Percentiles rank a stretch among this genome's conserved stretches.
Evolutionary conservation across 1,140 invertebrate species (phyloP).

Genomic region (Lepidurus arcticus): DNA sequence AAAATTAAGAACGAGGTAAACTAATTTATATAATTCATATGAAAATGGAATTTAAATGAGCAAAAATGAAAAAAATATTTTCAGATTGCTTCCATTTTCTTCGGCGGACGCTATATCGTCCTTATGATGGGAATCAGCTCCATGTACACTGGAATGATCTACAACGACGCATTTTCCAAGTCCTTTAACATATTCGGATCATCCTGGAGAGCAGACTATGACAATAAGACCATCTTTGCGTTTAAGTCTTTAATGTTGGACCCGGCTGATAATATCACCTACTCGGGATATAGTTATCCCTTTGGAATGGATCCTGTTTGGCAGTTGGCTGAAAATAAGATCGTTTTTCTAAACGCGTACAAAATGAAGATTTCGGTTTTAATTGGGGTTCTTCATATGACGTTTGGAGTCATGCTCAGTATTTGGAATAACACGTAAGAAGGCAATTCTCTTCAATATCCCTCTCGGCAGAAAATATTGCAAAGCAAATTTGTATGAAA

Average conservation of each 20-base stretch:
- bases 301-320: conserved; percentile 84
- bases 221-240: conserved; percentile 45
- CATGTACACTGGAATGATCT: conserved; percentile 72
- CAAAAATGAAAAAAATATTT: conserved; percentile 39
- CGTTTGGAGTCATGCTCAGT: conserved; percentile 73
- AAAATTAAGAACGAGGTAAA: conserved; percentile 47
- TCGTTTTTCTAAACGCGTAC: conserved; percentile 84
- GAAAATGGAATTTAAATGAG: not conserved
- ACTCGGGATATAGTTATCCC: conserved; percentile 63
- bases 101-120: conserved; percentile 94
- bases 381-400: conserved; percentile 83
- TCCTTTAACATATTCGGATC: conserved; percentile 91
- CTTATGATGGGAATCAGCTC: conserved; percentile 89
- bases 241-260: conserved; percentile 56
- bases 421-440: conserved; percentile 44
- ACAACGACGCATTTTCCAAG: conserved; percentile 97
- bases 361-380: conserved; percentile 96
- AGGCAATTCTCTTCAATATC: not conserved
- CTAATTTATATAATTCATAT: conserved; percentile 23
- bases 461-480: not conserved
- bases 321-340: conserved; percentile 64
- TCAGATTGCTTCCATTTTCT: conserved; percentile 95
- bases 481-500: not conserved
- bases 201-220: conserved; percentile 64
- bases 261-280: conserved; percentile 53